Base-by-base conservation (phyloP, 2,888 invertebrate genomes). In the Hypsopygia costalis region DNA sequence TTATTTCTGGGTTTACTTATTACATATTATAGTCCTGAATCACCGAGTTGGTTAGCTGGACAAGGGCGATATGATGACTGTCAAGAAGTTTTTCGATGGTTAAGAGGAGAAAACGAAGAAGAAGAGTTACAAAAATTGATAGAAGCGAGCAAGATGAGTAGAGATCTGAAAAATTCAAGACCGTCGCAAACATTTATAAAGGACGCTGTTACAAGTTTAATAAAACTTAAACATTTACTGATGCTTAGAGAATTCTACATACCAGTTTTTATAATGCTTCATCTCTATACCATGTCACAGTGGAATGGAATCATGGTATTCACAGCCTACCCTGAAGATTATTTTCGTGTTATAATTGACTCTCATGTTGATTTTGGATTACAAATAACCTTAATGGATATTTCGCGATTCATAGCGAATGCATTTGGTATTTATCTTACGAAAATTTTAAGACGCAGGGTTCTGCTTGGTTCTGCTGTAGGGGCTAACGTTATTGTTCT, bases 31-130 rank as follows among this genome's bases (percentile, higher is more conserved):
- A 69, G 74, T 0, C 91, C 91, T 0, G 93, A 93, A 65, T 90
- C 92, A 1, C 93, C 93, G 0, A 82, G 85, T 40, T 93, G 92
- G 92, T 58, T 93, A 11, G 80, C 91, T 0, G 82, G 89, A 22
- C 90, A 90, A 46, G 90, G 89, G 0, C 75, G 81, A 8, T 68
- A 81, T 1, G 81, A 81, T 0, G 86, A 91, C 25, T 91, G 92
- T 0, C 78, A 82, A 43, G 64, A 70, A 22, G 79, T 91, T 0
- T 90, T 91, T 12, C 73, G 81, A 11, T 91, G 89, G 81, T 79
- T 91, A 29, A 74, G 92, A 47, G 91, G 91, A 21, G 58, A 69
- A 5, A 66, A 67, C 0, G 70, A 72, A 45, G 70, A 74, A 27
- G 87, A 87, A 1, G 79, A 81, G 51, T 45, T 81, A 8, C 60